These are phyloP conservation scores for Tursiops truncatus DNA, from an alignment of 2,113 vertebrate species.

Conservation along the genomic window DNA sequence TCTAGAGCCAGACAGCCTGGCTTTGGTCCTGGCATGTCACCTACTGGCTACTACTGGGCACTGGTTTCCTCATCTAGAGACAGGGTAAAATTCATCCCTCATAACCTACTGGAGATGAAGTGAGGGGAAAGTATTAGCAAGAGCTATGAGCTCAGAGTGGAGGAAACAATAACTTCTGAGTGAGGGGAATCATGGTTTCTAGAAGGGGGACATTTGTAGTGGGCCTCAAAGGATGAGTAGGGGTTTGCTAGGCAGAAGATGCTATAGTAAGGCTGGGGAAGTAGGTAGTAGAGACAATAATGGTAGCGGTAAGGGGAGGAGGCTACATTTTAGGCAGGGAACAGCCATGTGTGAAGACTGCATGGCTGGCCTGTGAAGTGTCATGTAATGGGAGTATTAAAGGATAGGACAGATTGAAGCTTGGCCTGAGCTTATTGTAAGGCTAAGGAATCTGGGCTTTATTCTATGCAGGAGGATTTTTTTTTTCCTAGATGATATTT, in stretches of 20 bases:
- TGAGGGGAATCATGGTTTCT: background rate
- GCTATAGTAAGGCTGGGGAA: background rate
- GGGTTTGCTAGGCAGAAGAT: background rate
- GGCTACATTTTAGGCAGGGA: background rate
- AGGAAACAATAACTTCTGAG: background rate
- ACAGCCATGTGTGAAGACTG: background rate
- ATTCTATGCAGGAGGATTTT: background rate
- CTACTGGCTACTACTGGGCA: background rate
- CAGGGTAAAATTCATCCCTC: no score
- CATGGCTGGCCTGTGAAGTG: background rate
- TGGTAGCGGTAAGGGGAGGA: background rate
- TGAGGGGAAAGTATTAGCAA: background rate
- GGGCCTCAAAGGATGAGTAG: background rate
- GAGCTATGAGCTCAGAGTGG: background rate
- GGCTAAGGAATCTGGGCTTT: background rate
- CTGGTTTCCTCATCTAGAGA: background rate
- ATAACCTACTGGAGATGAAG: background rate
- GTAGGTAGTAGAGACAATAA: background rate
- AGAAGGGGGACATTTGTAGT: background rate
- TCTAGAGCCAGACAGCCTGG: background rate
- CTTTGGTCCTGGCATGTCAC: background rate
- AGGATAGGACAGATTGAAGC: background rate
- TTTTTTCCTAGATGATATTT: conserved; percentile 30
- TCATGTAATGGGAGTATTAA: background rate
- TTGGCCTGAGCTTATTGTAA: background rate